Conservation (phyloP, 2,888 invertebrate species). For the Luffia ferchaultella region DNA sequence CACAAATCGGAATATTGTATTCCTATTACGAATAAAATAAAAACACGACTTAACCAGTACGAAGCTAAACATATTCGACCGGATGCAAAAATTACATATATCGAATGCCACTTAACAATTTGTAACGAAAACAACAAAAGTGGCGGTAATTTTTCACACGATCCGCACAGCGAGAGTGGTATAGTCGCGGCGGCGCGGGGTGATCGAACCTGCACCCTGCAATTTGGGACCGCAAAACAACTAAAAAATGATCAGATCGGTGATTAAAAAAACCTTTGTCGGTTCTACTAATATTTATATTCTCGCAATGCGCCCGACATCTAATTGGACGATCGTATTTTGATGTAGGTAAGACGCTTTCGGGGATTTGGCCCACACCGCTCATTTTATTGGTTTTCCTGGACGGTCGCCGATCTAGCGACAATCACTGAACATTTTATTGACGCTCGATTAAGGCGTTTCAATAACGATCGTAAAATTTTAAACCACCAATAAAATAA, state of each 20-base stretch:
- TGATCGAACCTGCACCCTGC: conserved; percentile 62
- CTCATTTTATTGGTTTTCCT: conserved; percentile 52
- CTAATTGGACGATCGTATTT: conserved; percentile 56
- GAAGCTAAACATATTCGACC: conserved; percentile 24
- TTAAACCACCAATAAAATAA: background rate
- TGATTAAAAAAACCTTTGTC: conserved; percentile 68
- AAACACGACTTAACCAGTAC: too few species aligned
- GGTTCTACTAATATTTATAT: conserved; percentile 68
- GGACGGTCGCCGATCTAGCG: conserved; percentile 31
- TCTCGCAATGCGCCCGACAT: conserved; percentile 62
- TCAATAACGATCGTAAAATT: background rate
- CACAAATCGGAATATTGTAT: too few species aligned
- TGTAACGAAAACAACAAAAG: conserved; percentile 53
- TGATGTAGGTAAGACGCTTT: conserved; percentile 41
- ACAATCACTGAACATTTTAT: too few species aligned
- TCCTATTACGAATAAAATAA: too few species aligned
- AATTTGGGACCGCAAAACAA: conserved; percentile 66
- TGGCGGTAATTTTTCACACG: conserved; percentile 60
- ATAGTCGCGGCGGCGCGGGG: conserved; percentile 56
- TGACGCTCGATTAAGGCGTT: background rate
- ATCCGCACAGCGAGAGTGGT: conserved; percentile 34
- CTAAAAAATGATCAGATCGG: conserved; percentile 57
- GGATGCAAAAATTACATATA: conserved; percentile 54
- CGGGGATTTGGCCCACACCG: conserved; percentile 18
- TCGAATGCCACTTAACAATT: conserved; percentile 51